Evolutionary conservation across 2,888 invertebrate species (phyloP).

Genomic region (Phaedon cochleariae): DNA sequence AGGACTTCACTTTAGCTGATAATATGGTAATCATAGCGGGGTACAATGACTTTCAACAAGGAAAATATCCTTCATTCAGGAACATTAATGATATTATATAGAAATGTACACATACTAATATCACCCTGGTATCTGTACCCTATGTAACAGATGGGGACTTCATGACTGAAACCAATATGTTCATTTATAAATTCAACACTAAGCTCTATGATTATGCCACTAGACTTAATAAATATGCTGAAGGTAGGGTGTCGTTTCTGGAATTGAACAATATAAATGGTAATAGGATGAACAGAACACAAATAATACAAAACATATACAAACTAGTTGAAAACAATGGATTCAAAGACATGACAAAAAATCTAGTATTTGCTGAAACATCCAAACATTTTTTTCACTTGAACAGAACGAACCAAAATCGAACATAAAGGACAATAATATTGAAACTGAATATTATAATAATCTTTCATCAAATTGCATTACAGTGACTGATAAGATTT

Average conservation of each 20-base stretch:
- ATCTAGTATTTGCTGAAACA: background rate
- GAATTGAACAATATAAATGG: too few species aligned
- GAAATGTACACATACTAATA: slow-evolving; percentile 5
- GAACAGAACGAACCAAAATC: background rate
- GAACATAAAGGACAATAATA: too few species aligned
- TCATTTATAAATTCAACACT: background rate
- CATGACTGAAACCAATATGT: background rate
- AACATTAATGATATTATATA: background rate
- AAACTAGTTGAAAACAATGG: background rate
- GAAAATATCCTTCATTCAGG: slow-evolving; percentile 2
- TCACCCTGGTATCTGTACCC: slow-evolving; percentile 1
- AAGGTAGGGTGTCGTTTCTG: background rate
- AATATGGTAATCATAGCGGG: background rate
- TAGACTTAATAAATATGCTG: background rate
- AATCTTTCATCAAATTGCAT: too few species aligned
- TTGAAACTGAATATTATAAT: too few species aligned
- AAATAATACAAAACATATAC: background rate
- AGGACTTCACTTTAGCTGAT: background rate
- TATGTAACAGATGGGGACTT: background rate
- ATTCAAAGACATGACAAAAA: background rate
- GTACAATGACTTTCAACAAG: background rate
- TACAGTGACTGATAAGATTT: too few species aligned
- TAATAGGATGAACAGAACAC: too few species aligned
- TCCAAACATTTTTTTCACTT: too few species aligned
- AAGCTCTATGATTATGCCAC: slow-evolving; percentile 9